Evolutionary conservation across 1,140 invertebrate species (phyloP), one percentile per base, ranked within the genome.

Genomic region (Heliothis virescens): DNA sequence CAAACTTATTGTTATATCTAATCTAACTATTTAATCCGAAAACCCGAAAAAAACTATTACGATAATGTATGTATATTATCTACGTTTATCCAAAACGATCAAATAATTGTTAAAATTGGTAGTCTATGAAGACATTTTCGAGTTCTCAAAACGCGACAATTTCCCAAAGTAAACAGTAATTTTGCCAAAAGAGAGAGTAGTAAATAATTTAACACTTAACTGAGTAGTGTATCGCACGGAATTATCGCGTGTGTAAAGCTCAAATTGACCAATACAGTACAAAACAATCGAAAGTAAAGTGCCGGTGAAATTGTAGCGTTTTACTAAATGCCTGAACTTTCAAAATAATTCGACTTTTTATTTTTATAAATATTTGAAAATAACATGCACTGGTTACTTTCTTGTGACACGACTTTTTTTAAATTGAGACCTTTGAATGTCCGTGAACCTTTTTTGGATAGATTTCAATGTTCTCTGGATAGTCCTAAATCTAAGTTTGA

Each of bases 221-320:
- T 47, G 10, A 2, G 7, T 75, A 50, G 34, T 57, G 5, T 62
- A 13, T 1, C 3, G 41, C 15, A 26, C 13, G 47, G 63, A 34
- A 63, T 63, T 26, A 52, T 76, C 21, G 59, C 60, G 74, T 52
- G 60, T 34, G 48, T 65, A 10, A 41, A 52, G 13, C 21, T 41
- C 21, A 76, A 76, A 76, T 76, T 65, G 48, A 41, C 59, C 74
- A 34, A 55, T 76, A 74, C 50, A 18, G 47, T n/a, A 74, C 21
- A 74, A 74, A 50, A 74, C 72, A 74, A 74, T 74, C 53, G 72
- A 62, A 74, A 60, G 69, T 48, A 72, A 72, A 72, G 55, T 74
- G 60, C 48, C 67, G 48, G 55, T 74, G 34, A 74, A 74, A 74
- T 26, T 59, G 72, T 74, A 74, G 53, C 57, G 48, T 60, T 74